Conservation (phyloP, 2,888 invertebrate genomes). For the Scelioninae gen. 1 region DNA sequence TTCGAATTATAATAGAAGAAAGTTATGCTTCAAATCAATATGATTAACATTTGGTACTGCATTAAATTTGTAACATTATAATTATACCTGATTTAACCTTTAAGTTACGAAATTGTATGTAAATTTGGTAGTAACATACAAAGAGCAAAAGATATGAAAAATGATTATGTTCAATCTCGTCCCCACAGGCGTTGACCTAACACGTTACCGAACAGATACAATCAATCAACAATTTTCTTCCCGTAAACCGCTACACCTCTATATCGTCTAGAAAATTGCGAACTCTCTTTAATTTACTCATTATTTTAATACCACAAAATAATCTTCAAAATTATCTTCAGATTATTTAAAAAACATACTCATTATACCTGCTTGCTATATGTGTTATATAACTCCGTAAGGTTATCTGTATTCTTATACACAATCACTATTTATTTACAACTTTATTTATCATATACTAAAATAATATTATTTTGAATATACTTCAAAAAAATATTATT, state of each 20-base stretch:
- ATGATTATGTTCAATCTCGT: conserved; percentile 24
- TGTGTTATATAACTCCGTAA: not conserved
- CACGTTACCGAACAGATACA: conserved; percentile 55
- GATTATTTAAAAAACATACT: conserved; percentile 16
- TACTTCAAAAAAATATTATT: no score
- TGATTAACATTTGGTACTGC: not conserved
- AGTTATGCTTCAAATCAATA: not conserved
- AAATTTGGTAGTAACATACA: conserved; percentile 41
- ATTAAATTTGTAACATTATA: conserved; percentile 24
- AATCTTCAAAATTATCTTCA: conserved; percentile 4
- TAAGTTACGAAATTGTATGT: conserved; percentile 39
- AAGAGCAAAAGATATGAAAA: conserved; percentile 51
- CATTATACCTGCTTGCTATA: not conserved
- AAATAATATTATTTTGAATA: no score
- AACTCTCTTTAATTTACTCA: conserved; percentile 19
- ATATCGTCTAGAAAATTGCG: not conserved
- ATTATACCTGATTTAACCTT: conserved; percentile 40
- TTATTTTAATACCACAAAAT: conserved; percentile 4
- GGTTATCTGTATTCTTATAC: conserved; percentile 4
- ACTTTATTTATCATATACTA: no score
- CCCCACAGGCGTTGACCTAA: conserved; percentile 58
- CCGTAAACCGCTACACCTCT: conserved; percentile 25
- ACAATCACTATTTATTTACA: no score
- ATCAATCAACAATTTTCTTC: conserved; percentile 39
- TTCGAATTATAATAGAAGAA: not conserved